Evolutionary conservation across 2,797 vertebrate genomes (phyloP).

Genomic region (Ctenosaura bakeri): DNA sequence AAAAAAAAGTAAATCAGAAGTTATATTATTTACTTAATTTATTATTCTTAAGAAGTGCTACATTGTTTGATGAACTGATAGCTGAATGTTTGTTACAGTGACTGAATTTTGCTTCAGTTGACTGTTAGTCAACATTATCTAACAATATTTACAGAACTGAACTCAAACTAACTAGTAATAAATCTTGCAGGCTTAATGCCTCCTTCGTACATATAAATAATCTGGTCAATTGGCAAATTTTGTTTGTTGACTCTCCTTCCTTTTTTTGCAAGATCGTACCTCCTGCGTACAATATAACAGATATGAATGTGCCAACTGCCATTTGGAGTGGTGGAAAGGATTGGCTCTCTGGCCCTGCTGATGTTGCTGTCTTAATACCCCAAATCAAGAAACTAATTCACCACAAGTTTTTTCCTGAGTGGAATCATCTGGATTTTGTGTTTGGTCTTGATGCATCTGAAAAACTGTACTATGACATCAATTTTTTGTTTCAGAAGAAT

Average conservation of each 20-base stretch:
- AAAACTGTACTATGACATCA: slow-evolving; percentile 22
- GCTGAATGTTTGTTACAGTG: background rate
- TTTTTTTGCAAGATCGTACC: slow-evolving; percentile 75
- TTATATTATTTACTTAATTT: too few relatives aligned
- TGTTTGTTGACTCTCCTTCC: too few relatives aligned
- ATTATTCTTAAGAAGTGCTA: too few relatives aligned
- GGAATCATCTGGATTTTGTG: slow-evolving; percentile 88
- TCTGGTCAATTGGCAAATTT: too few relatives aligned
- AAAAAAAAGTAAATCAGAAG: background rate
- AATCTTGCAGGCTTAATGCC: background rate
- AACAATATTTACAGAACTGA: background rate
- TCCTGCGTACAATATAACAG: slow-evolving; percentile 78
- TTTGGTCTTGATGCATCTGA: slow-evolving; percentile 22
- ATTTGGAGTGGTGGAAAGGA: slow-evolving; percentile 85
- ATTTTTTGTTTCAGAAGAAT: background rate
- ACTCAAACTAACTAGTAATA: background rate
- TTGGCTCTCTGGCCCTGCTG: slow-evolving; percentile 82
- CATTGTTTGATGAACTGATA: too few relatives aligned
- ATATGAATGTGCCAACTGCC: slow-evolving; percentile 85
- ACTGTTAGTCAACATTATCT: background rate
- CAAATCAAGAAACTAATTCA: slow-evolving; percentile 82
- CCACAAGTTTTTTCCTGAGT: slow-evolving; percentile 79
- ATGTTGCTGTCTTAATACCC: slow-evolving; percentile 79
- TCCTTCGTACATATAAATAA: too few relatives aligned
- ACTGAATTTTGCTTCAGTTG: background rate